These are phyloP conservation scores for Gavia stellata DNA, from an alignment of 2,113 vertebrate species.

Conservation along the genomic window DNA sequence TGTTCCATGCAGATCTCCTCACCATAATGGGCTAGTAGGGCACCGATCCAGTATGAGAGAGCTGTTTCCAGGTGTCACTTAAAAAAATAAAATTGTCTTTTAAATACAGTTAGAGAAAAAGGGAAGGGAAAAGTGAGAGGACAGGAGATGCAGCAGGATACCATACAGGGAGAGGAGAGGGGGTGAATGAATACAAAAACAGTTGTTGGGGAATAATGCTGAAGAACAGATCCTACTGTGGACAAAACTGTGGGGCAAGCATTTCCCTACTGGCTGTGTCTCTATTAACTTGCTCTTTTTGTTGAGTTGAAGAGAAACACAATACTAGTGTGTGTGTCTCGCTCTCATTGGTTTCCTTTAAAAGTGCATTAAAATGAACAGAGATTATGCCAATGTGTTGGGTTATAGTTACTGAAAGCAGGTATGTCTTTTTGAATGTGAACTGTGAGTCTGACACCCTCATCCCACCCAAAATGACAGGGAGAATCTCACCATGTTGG, in stretches of 20 bases:
- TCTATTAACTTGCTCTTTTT: not conserved
- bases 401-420: not conserved
- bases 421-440: not conserved
- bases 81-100: not conserved
- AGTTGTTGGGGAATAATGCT: not conserved
- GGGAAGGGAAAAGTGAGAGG: not conserved
- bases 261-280: fast-evolving
- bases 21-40: not conserved
- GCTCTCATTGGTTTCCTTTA: not conserved
- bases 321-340: not conserved
- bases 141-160: not conserved
- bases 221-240: not conserved
- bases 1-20: not conserved
- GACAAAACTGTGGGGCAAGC: not conserved
- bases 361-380: not conserved
- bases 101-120: not conserved
- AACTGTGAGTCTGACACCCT: not conserved
- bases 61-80: not conserved
- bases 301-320: not conserved
- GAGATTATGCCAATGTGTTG: not conserved
- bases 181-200: not conserved
- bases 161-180: fast-evolving
- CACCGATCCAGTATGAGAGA: not conserved
- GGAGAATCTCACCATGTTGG: not conserved
- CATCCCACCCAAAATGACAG: not conserved